These are phyloP conservation scores for Drosophila virilis DNA, from an alignment of 1,140 invertebrate species.

Conservation along the genomic window DNA sequence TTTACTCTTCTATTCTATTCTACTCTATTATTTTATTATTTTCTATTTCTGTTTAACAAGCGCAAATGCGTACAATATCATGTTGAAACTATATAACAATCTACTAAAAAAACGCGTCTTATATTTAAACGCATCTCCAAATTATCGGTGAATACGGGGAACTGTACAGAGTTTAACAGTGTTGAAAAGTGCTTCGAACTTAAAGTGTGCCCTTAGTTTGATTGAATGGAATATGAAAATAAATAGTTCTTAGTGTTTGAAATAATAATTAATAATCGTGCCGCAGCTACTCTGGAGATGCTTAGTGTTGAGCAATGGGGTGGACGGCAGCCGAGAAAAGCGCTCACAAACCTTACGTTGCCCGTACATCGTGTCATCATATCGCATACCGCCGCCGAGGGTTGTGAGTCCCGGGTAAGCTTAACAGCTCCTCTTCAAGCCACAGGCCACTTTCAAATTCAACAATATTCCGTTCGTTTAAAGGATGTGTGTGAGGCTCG, in stretches of 20 bases:
- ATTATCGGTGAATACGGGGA: slow-evolving; percentile 14
- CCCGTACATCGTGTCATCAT: slow-evolving; percentile 86
- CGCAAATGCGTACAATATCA: slow-evolving; percentile 6
- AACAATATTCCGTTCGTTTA: neutral
- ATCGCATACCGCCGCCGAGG: slow-evolving; percentile 85
- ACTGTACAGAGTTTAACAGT: slow-evolving; percentile 40
- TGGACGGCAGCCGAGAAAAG: slow-evolving; percentile 85
- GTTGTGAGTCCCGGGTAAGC: slow-evolving; percentile 84
- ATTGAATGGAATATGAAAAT: slow-evolving; percentile 81
- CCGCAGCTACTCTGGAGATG: slow-evolving; percentile 48
- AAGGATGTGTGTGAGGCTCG: slow-evolving; percentile 85
- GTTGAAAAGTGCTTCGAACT: slow-evolving; percentile 57
- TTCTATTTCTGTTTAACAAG: slow-evolving; percentile 10
- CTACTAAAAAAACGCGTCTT: neutral
- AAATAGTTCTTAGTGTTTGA: slow-evolving; percentile 27
- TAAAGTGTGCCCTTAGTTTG: slow-evolving; percentile 70
- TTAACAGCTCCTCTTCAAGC: neutral
- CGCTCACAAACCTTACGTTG: slow-evolving; percentile 73
- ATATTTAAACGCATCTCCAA: neutral
- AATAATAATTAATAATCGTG: slow-evolving; percentile 24
- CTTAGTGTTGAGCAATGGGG: slow-evolving; percentile 86
- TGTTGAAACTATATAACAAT: slow-evolving; percentile 4
- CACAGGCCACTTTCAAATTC: neutral
- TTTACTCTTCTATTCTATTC: neutral
- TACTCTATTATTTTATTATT: neutral